Percentiles rank a stretch among this genome's conserved stretches.
phyloP scores from a whole-genome alignment of 2,888 invertebrate species.

The Diplazon laetatorius region DNA sequence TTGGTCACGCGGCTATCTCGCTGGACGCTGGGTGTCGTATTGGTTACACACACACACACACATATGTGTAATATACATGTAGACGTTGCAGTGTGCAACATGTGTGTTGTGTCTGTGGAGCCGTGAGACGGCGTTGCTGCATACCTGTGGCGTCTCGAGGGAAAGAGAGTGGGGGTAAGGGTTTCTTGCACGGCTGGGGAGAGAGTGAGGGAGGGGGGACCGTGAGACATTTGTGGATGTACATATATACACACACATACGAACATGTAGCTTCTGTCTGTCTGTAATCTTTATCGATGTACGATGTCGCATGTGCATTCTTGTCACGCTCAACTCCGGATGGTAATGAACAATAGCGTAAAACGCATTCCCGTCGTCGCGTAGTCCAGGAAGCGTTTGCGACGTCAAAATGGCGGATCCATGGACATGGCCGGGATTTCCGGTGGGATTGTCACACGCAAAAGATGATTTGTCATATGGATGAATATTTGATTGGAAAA shows the following conservation, averaged over 20 bases:
- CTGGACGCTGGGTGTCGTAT: background rate
- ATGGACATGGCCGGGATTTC: background rate
- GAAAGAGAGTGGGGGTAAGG: slow-evolving; percentile 11
- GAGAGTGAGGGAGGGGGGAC: background rate
- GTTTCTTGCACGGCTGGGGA: slow-evolving; percentile 27
- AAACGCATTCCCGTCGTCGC: slow-evolving; percentile 64
- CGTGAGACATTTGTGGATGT: too few species aligned
- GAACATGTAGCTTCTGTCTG: slow-evolving; percentile 11
- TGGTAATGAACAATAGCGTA: slow-evolving; percentile 69
- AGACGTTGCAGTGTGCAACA: background rate
- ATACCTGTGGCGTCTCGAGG: slow-evolving; percentile 49
- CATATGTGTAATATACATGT: background rate
- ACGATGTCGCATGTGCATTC: slow-evolving; percentile 59
- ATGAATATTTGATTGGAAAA: too few species aligned
- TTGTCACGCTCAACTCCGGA: slow-evolving; percentile 69
- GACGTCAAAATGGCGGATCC: background rate
- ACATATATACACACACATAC: too few species aligned
- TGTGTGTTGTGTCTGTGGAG: background rate
- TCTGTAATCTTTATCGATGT: slow-evolving; percentile 46
- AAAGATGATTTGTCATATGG: background rate
- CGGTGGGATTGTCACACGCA: background rate
- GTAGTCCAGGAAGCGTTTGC: slow-evolving; percentile 41
- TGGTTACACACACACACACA: too few species aligned
- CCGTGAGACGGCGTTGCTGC: slow-evolving; percentile 11
- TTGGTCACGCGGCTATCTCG: background rate